Percentiles rank a stretch among this genome's conserved stretches.
Evolutionary conservation across 2,113 vertebrate species (phyloP).

Genomic region (Cynocephalus volans): DNA sequence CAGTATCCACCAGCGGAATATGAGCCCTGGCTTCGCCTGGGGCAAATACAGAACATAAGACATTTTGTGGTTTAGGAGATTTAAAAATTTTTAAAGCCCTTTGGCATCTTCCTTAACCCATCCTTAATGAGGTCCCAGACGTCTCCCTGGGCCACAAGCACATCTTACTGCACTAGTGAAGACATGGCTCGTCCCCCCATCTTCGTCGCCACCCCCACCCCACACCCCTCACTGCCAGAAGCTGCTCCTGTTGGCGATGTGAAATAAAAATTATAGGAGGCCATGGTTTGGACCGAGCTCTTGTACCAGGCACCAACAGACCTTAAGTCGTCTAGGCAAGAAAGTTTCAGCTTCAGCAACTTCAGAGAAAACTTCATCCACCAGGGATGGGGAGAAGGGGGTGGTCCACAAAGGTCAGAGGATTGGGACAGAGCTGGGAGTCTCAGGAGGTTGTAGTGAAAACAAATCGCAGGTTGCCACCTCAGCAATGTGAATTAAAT

Average conservation of each 20-base stretch:
- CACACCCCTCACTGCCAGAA: no score
- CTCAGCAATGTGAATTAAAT: neutral
- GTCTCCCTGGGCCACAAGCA: neutral
- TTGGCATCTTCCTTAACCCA: neutral
- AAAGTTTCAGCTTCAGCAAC: neutral
- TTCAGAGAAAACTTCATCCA: neutral
- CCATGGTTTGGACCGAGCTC: no score
- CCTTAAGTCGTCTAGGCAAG: neutral
- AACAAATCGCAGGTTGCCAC: neutral
- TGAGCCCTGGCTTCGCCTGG: neutral
- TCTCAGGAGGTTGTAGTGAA: neutral
- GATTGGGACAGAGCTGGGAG: neutral
- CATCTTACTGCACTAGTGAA: neutral
- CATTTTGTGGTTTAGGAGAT: neutral
- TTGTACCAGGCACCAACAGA: no score
- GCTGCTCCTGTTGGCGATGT: no score
- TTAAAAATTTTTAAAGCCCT: conserved; percentile 6
- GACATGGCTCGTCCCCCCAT: rapidly evolving
- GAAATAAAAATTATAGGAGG: no score
- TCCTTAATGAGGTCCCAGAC: conserved; percentile 23
- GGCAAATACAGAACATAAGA: neutral
- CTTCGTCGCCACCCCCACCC: no score
- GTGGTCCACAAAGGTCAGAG: neutral
- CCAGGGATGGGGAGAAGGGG: rapidly evolving
- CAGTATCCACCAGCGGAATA: neutral